Evolutionary conservation across 2,113 vertebrate genomes (phyloP).

Genomic region (Kryptolebias marmoratus): DNA sequence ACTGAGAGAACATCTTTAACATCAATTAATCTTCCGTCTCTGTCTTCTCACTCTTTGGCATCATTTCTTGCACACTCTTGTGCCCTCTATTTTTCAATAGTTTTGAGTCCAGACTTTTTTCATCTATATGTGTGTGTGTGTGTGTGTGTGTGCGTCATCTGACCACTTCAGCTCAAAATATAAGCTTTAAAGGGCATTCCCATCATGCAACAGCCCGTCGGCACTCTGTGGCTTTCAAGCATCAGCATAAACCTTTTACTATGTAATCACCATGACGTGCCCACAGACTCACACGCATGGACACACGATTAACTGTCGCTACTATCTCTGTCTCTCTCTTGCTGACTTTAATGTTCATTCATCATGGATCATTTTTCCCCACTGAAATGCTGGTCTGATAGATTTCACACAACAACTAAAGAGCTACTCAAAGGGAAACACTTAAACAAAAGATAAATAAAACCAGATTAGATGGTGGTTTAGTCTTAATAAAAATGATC

Average conservation of each 20-base stretch:
- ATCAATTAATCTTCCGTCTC: conserved; percentile 64
- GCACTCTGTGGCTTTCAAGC: conserved; percentile 47
- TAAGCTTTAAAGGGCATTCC: conserved; percentile 67
- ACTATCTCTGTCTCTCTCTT: conserved; percentile 4
- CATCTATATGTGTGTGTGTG: not conserved
- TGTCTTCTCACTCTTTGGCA: conserved; percentile 27
- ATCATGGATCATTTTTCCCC: conserved; percentile 1
- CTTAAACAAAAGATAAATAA: not conserved
- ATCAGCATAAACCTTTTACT: conserved; percentile 70
- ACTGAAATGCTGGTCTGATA: conserved; percentile 21
- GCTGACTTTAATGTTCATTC: conserved; percentile 22
- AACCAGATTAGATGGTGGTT: not conserved
- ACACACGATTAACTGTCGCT: conserved; percentile 24
- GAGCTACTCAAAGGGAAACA: not conserved
- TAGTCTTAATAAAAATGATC: not conserved
- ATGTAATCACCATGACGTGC: conserved; percentile 56
- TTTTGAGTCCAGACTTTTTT: conserved; percentile 25
- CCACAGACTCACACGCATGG: conserved; percentile 20
- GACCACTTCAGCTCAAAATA: conserved; percentile 47
- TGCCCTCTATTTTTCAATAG: conserved; percentile 13
- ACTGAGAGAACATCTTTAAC: conserved; percentile 61
- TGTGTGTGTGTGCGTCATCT: not conserved
- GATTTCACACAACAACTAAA: conserved; percentile 11
- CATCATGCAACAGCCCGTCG: conserved; percentile 68
- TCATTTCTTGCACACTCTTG: conserved; percentile 30